Percentiles rank a stretch among this genome's conserved stretches.
These are phyloP conservation scores for Salvelinus fontinalis DNA, from an alignment of 2,113 vertebrate species.

Conservation along the genomic window DNA sequence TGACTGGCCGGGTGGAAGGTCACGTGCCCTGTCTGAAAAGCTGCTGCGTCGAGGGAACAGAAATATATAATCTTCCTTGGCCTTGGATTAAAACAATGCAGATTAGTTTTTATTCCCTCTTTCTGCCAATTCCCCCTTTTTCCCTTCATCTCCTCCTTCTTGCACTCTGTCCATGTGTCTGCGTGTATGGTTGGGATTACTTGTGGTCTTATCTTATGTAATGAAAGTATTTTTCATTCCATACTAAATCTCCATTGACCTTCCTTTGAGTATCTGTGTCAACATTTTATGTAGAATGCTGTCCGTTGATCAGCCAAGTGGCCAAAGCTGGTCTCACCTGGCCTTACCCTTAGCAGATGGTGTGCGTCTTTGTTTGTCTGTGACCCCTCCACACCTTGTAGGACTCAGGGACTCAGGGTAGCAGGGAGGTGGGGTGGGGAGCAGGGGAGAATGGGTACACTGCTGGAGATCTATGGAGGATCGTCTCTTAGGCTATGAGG, in stretches of 20 bases:
- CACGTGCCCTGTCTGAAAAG: conserved; percentile 63
- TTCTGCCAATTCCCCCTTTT: neutral
- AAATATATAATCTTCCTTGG: conserved; percentile 55
- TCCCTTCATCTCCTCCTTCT: neutral
- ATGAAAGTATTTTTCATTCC: neutral
- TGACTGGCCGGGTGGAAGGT: conserved; percentile 62
- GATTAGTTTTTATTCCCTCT: conserved; percentile 39
- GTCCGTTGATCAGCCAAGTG: conserved; percentile 5
- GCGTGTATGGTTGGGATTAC: neutral
- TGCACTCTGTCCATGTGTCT: neutral
- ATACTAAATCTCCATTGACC: conserved; percentile 20
- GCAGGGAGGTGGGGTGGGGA: conserved; percentile 15
- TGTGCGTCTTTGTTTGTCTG: neutral
- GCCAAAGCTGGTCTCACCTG: conserved; percentile 44
- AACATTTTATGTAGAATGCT: neutral
- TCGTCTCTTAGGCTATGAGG: conserved; percentile 33
- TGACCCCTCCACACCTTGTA: conserved; percentile 59
- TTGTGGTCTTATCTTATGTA: too few species aligned
- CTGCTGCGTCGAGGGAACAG: conserved; percentile 58
- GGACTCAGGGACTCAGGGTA: conserved; percentile 22
- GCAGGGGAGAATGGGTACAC: conserved; percentile 18
- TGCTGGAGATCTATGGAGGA: conserved; percentile 46
- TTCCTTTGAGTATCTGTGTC: conserved; percentile 31
- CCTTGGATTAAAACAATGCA: conserved; percentile 63
- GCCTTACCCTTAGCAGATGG: conserved; percentile 62